phyloP scores from a whole-genome alignment of 2,888 invertebrate species.

The Netelia fuscicornis region DNA sequence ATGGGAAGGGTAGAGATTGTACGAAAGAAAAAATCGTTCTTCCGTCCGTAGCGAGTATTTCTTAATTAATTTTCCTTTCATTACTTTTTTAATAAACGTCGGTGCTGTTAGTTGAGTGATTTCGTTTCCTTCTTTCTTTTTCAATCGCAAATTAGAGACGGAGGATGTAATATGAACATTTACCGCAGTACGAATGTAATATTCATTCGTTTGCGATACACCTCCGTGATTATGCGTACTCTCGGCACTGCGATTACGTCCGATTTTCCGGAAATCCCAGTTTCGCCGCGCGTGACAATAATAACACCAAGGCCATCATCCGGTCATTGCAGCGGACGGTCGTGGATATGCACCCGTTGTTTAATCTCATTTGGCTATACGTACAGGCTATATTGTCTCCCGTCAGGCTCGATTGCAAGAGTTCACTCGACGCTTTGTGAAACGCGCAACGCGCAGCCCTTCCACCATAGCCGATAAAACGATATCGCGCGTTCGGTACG shows the following conservation, averaged over 20 bases:
- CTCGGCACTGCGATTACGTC: slow-evolving; percentile 53
- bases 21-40: background rate
- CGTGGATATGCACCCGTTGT: slow-evolving; percentile 38
- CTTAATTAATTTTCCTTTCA: background rate
- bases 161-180: background rate
- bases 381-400: slow-evolving; percentile 3
- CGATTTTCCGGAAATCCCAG: slow-evolving; percentile 37
- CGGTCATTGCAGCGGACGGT: background rate
- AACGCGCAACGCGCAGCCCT: slow-evolving; percentile 36
- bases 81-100: background rate
- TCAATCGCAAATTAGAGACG: background rate
- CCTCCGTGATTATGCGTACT: slow-evolving; percentile 33
- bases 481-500: slow-evolving; percentile 53
- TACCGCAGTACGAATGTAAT: background rate
- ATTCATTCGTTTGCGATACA: slow-evolving; percentile 24
- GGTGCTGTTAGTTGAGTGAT: too few relatives aligned
- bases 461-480: slow-evolving; percentile 57
- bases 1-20: background rate
- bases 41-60: background rate
- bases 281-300: slow-evolving; percentile 52
- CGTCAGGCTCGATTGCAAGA: background rate
- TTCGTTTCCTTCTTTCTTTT: background rate
- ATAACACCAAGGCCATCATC: slow-evolving; percentile 36
- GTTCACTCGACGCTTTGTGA: slow-evolving; percentile 56
- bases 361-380: slow-evolving; percentile 57